phyloP scores from a whole-genome alignment of 2,113 vertebrate species.

The Chlorocebus sabaeus region DNA sequence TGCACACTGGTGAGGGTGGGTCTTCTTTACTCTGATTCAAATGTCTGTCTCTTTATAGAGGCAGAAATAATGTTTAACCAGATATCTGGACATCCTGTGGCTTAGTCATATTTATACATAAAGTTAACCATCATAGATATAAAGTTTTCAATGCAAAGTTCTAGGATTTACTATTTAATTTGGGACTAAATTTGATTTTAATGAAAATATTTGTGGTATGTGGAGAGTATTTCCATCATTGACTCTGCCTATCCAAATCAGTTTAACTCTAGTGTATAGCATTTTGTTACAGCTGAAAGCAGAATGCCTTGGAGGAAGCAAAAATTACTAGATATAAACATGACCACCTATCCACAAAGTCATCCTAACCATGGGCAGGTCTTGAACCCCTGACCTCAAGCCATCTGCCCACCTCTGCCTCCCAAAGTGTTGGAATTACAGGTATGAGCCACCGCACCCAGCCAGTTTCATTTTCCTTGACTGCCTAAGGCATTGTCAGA shows the following conservation, averaged over 20 bases:
- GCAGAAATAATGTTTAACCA: not conserved
- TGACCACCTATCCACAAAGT: not conserved
- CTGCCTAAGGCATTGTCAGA: not conserved
- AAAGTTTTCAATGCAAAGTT: not conserved
- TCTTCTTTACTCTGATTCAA: not conserved
- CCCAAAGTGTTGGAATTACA: too few species aligned
- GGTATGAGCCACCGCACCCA: too few species aligned
- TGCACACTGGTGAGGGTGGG: not conserved
- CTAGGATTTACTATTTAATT: not conserved
- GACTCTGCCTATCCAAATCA: not conserved
- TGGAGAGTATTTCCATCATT: not conserved
- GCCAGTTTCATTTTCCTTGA: not conserved
- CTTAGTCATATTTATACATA: too few species aligned
- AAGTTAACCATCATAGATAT: not conserved
- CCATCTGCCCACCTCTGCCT: too few species aligned
- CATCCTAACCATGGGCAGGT: accelerated
- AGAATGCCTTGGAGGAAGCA: not conserved
- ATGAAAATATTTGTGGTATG: not conserved
- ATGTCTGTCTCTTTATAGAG: not conserved
- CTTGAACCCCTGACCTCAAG: not conserved
- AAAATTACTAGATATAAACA: not conserved
- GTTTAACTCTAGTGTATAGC: not conserved
- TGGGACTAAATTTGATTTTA: not conserved
- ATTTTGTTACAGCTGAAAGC: not conserved
- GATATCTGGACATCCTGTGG: not conserved